Evolutionary conservation across 2,797 vertebrate species (phyloP).

Genomic region (Pyrocephalus nanus): DNA sequence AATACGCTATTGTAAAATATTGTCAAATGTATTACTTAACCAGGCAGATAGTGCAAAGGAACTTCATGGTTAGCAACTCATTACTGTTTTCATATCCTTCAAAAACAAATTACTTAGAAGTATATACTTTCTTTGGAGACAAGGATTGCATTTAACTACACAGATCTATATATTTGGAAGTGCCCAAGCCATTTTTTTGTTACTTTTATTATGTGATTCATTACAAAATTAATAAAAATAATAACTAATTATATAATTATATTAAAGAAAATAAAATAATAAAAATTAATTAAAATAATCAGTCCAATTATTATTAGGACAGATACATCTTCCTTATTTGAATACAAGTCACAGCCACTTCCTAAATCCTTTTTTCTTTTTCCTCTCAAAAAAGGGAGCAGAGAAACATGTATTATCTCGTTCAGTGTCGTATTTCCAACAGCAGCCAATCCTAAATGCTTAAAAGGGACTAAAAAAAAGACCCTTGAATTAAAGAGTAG

Average conservation of each 20-base stretch:
- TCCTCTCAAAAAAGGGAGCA: background rate
- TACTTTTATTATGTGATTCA: rapidly evolving
- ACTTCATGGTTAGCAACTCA: background rate
- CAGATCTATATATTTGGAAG: background rate
- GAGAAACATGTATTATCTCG: background rate
- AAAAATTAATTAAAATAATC: too few relatives aligned
- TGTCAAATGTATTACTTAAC: background rate
- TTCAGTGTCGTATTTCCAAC: background rate
- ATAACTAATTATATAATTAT: too few relatives aligned
- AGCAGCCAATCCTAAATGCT: background rate
- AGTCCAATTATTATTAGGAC: background rate
- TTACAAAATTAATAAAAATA: background rate
- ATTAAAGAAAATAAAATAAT: too few relatives aligned
- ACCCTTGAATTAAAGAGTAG: background rate
- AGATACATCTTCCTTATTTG: background rate
- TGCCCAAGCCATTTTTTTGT: background rate
- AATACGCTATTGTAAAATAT: background rate
- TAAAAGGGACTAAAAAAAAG: background rate
- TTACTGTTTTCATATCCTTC: background rate
- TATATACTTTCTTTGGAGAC: background rate
- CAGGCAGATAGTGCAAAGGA: background rate
- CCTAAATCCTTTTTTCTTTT: background rate
- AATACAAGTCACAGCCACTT: background rate
- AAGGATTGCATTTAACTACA: background rate
- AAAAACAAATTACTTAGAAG: background rate